phyloP scores from a whole-genome alignment of 2,797 vertebrate species.

The Xiphorhynchus erythropygius region DNA sequence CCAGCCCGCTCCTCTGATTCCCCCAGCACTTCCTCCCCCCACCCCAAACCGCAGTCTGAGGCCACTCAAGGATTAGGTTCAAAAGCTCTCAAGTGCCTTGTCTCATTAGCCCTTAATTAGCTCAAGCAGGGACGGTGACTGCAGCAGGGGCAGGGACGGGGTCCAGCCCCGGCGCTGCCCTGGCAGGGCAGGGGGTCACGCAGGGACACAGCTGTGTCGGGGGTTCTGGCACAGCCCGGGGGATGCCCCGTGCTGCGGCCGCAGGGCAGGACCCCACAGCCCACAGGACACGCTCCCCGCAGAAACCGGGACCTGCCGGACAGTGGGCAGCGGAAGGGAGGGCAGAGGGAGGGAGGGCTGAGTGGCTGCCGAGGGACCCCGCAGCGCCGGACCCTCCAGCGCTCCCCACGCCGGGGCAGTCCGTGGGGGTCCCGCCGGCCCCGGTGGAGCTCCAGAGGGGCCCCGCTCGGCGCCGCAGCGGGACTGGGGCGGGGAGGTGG shows the following conservation, averaged over 20 bases:
- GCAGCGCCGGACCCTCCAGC: background rate
- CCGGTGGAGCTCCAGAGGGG: background rate
- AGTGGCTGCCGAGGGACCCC: background rate
- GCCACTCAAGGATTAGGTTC: constrained; percentile 19
- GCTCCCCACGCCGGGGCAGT: accelerated
- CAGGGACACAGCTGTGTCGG: background rate
- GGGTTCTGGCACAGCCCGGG: background rate
- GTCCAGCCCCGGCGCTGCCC: background rate
- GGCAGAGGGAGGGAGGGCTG: background rate
- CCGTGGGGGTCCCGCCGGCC: background rate
- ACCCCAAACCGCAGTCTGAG: background rate
- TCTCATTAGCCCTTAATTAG: constrained; percentile 42
- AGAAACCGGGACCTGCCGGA: accelerated
- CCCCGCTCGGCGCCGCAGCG: background rate
- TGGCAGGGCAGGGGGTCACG: background rate
- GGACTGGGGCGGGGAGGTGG: background rate
- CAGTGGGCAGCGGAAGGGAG: accelerated
- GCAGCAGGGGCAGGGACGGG: background rate
- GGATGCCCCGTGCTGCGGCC: background rate
- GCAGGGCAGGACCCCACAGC: background rate
- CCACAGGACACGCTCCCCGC: background rate
- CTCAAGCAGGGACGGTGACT: background rate
- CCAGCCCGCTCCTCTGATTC: background rate
- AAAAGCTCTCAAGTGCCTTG: background rate
- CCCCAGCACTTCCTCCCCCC: background rate